phyloP scores from a whole-genome alignment of 2,797 vertebrate species.

The Propithecus deckenii region DNA sequence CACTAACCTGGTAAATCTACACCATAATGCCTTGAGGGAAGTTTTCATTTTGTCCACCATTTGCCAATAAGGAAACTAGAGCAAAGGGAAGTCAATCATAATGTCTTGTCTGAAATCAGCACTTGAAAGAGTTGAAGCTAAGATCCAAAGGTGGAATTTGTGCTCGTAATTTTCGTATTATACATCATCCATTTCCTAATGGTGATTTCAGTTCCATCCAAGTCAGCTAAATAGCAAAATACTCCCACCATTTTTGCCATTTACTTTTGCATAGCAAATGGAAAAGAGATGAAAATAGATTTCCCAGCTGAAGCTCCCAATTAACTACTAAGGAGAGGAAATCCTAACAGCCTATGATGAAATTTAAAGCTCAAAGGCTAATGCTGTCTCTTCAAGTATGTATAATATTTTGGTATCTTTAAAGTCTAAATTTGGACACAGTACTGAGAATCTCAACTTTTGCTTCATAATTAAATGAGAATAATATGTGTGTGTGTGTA shows the following conservation, averaged over 20 bases:
- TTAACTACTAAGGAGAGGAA: background rate
- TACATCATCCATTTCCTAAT: background rate
- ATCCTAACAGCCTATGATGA: background rate
- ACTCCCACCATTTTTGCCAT: background rate
- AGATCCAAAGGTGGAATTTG: background rate
- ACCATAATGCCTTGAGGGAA: background rate
- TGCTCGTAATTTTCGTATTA: background rate
- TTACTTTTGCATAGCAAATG: background rate
- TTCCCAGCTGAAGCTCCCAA: background rate
- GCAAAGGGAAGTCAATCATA: background rate
- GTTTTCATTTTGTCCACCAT: background rate
- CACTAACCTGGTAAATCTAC: background rate
- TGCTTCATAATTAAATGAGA: constrained; percentile 4
- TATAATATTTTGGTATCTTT: background rate
- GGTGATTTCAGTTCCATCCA: background rate
- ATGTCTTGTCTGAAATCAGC: too few species aligned
- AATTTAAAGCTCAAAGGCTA: background rate
- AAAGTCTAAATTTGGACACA: constrained; percentile 3
- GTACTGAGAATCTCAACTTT: background rate
- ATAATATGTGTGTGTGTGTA: background rate
- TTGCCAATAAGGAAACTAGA: background rate
- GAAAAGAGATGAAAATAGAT: background rate
- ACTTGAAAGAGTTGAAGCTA: background rate
- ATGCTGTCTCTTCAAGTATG: background rate
- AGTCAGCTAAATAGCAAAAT: background rate